A percentile compares a stretch with the other conserved stretches of the same genome.
Evolutionary conservation across 2,888 invertebrate genomes (phyloP).

Genomic region (Dolomedes plantarius): DNA sequence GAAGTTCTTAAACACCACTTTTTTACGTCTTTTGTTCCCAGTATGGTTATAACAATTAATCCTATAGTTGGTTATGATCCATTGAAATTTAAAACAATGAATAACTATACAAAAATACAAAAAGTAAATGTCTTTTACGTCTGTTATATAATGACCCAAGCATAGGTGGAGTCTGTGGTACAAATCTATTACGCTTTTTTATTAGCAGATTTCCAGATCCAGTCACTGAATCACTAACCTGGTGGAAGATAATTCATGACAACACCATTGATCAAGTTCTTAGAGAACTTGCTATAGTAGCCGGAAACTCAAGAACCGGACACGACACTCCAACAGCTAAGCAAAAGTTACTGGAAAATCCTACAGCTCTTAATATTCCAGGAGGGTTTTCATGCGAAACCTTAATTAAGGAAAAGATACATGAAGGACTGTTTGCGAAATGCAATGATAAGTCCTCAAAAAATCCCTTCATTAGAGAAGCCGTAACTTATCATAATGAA

Average conservation of each 20-base stretch:
- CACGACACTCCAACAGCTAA: not conserved
- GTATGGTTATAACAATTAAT: not conserved
- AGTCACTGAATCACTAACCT: conserved; percentile 10
- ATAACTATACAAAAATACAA: not conserved
- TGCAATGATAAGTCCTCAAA: no score
- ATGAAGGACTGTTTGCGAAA: no score
- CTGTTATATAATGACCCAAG: conserved; percentile 12
- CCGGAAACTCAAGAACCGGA: not conserved
- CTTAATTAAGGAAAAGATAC: not conserved
- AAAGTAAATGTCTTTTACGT: not conserved
- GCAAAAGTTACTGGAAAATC: not conserved
- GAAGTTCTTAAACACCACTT: conserved; percentile 4
- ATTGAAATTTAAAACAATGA: not conserved
- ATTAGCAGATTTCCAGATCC: conserved; percentile 18
- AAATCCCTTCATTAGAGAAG: no score
- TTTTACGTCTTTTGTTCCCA: not conserved
- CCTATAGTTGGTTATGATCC: not conserved
- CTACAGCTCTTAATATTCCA: conserved; percentile 6
- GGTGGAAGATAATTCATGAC: conserved; percentile 2
- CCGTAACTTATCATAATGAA: no score
- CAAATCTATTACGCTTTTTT: conserved; percentile 17
- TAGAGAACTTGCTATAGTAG: not conserved
- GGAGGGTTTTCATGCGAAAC: not conserved
- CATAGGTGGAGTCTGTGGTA: conserved; percentile 28
- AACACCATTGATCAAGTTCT: not conserved